A percentile compares a stretch with the other conserved stretches of the same genome.
These are phyloP conservation scores for Dascillus cervinus DNA, from an alignment of 2,888 invertebrate genomes.

Conservation along the genomic window DNA sequence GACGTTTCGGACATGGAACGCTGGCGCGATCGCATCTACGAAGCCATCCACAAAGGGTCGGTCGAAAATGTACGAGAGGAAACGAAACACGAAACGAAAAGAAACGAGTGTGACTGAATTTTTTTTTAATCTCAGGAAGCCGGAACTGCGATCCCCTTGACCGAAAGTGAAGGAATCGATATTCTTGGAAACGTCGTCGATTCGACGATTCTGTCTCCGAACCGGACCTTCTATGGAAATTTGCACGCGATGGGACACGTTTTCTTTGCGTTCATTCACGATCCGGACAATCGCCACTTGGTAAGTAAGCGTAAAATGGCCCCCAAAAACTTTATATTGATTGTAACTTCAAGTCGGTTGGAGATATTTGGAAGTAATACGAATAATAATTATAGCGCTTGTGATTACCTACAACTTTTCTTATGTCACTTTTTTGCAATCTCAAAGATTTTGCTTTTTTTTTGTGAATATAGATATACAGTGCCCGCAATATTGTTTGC, in stretches of 20 bases:
- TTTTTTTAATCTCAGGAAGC: constrained; percentile 49
- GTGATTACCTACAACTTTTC: no score
- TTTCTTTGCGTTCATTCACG: constrained; percentile 68
- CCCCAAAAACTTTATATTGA: no score
- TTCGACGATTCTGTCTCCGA: constrained; percentile 60
- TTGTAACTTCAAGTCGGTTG: no score
- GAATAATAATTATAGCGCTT: neutral
- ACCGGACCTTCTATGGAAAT: constrained; percentile 66
- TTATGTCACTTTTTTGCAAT: no score
- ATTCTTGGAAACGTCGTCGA: constrained; percentile 74
- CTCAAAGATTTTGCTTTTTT: no score
- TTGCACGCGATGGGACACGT: constrained; percentile 79
- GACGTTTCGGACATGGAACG: constrained; percentile 61
- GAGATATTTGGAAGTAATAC: constrained; percentile 15
- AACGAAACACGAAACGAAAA: no score
- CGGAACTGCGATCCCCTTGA: constrained; percentile 50
- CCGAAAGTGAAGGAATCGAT: constrained; percentile 67
- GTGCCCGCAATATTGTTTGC: no score
- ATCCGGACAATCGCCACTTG: constrained; percentile 69
- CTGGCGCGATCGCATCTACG: constrained; percentile 63
- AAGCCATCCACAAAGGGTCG: constrained; percentile 58
- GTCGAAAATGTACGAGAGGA: constrained; percentile 52
- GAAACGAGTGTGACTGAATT: no score
- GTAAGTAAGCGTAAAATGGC: no score
- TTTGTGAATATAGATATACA: no score